These are phyloP conservation scores for Ormyrus rosae DNA, from an alignment of 2,888 invertebrate genomes.

Conservation along the genomic window DNA sequence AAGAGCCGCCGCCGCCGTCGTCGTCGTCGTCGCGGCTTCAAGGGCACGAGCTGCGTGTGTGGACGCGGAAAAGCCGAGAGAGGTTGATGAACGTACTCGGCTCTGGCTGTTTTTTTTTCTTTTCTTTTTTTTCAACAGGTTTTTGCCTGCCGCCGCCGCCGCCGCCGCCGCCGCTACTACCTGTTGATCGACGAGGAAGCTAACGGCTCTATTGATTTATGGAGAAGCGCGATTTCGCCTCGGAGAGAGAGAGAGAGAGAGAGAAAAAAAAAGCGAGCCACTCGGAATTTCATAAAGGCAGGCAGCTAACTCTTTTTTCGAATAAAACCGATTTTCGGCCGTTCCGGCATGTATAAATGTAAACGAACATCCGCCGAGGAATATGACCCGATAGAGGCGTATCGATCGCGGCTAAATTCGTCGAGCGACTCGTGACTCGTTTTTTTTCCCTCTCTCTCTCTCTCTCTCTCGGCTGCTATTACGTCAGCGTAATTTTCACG, in stretches of 20 bases:
- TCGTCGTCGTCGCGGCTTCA: background rate
- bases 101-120: background rate
- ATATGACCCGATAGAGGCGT: conserved; percentile 17
- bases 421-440: background rate
- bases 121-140: no score
- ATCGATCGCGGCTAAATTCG: conserved; percentile 41
- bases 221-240: no score
- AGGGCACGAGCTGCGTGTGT: background rate
- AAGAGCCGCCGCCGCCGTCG: background rate
- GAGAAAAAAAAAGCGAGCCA: no score
- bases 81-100: conserved; percentile 1
- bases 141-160: no score
- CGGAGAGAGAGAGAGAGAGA: no score
- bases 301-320: background rate
- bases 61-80: background rate
- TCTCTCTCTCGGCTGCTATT: no score
- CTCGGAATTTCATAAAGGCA: background rate
- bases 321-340: conserved; percentile 2
- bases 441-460: background rate
- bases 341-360: background rate
- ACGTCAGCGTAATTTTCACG: no score
- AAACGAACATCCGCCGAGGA: background rate
- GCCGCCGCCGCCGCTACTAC: no score
- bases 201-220: no score
- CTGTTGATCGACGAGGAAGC: no score